These are phyloP conservation scores for roundworm (Caenorhabditis elegans) DNA, from an alignment of 1,140 invertebrate genomes.

Conservation along the genomic window WBcel235 BX284602.5:10487501-10488000, in stretches of 20 bases:
- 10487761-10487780: neutral
- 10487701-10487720: neutral
- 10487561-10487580: no score
- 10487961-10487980: no score
- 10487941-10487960: no score
- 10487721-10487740: neutral
- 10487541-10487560: no score
- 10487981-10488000: no score
- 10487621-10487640: no score
- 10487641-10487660: no score
- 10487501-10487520: no score
- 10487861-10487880: neutral
- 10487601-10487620: no score
- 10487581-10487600: no score
- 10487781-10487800: neutral
- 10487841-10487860: neutral
- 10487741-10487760: neutral
- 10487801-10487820: constrained; percentile 8
- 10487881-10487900: neutral
- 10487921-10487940: neutral
- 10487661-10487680: neutral
- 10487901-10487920: neutral
- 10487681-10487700: neutral
- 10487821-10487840: neutral
- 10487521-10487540: no score